Percentiles rank a stretch among this genome's conserved stretches.
Evolutionary conservation across 2,113 vertebrate genomes (phyloP).

Genomic region (Calypte anna): DNA sequence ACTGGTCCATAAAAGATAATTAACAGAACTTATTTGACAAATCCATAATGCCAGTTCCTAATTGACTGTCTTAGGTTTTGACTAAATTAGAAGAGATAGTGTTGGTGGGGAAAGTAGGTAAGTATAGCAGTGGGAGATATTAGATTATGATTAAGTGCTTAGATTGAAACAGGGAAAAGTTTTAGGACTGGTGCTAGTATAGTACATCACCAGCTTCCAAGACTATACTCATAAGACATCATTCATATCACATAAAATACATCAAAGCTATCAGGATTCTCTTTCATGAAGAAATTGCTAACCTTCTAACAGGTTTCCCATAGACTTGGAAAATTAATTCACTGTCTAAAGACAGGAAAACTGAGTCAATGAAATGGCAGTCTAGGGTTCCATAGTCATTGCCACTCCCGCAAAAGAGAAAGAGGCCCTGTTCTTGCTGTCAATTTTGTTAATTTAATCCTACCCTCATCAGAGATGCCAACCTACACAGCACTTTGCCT

Average conservation of each 20-base stretch:
- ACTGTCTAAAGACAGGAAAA: neutral
- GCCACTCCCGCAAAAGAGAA: neutral
- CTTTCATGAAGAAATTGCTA: constrained; percentile 10
- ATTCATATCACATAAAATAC: neutral
- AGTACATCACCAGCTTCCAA: neutral
- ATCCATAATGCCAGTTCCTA: constrained; percentile 39
- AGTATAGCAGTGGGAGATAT: neutral
- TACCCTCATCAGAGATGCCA: neutral
- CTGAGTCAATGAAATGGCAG: neutral
- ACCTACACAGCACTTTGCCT: neutral
- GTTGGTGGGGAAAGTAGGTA: neutral
- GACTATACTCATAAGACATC: neutral
- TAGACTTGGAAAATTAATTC: neutral
- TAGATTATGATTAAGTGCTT: neutral
- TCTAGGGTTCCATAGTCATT: neutral
- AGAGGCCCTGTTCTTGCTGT: neutral
- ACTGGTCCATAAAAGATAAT: constrained; percentile 27
- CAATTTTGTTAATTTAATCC: neutral
- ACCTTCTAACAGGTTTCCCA: neutral
- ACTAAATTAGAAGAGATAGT: neutral
- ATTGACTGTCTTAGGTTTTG: neutral
- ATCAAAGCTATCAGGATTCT: neutral
- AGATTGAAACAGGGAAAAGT: neutral
- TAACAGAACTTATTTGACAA: constrained; percentile 24
- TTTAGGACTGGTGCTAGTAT: neutral